Evolutionary conservation across 53 echinoderm and acorn worm genomes (phyloP).

Genomic region (Zoroaster sp.): DNA sequence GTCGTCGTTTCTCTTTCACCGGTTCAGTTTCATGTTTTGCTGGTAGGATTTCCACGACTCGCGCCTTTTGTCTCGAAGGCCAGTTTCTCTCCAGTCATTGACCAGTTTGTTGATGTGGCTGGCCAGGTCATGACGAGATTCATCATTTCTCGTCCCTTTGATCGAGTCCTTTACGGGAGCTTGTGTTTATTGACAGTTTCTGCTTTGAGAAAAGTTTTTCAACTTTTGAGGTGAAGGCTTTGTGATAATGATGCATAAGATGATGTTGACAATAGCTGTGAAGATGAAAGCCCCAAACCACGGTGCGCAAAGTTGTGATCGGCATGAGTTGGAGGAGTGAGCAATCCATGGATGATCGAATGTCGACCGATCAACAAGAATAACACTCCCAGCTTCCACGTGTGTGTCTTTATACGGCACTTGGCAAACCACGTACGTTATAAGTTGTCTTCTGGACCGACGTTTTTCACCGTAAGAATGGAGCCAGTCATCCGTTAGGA

Average conservation of each 20-base stretch:
- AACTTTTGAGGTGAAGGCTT: too few species aligned
- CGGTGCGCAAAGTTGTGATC: conserved; percentile 3
- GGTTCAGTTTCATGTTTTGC: neutral
- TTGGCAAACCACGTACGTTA: conserved; percentile 28
- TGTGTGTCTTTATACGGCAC: neutral
- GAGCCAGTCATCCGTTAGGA: neutral
- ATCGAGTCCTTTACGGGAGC: neutral
- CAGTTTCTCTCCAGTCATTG: conserved; percentile 3
- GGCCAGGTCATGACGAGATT: neutral
- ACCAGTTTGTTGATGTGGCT: conserved; percentile 13
- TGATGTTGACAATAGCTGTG: conserved; percentile 5
- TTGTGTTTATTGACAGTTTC: too few species aligned
- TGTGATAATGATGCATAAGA: conserved; percentile 20
- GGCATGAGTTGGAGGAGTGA: neutral
- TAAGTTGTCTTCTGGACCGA: neutral
- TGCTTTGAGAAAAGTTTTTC: neutral
- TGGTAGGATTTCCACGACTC: neutral
- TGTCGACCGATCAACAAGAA: neutral
- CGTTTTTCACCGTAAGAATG: conserved; percentile 21
- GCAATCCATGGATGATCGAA: too few species aligned
- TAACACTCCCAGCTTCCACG: neutral
- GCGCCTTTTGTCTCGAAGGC: conserved; percentile 1
- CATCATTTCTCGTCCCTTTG: neutral
- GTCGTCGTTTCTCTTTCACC: neutral
- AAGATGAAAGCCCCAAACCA: conserved; percentile 50